Conservation (phyloP, 2,888 invertebrate species). For the Branchipolynoe longqiensis region DNA sequence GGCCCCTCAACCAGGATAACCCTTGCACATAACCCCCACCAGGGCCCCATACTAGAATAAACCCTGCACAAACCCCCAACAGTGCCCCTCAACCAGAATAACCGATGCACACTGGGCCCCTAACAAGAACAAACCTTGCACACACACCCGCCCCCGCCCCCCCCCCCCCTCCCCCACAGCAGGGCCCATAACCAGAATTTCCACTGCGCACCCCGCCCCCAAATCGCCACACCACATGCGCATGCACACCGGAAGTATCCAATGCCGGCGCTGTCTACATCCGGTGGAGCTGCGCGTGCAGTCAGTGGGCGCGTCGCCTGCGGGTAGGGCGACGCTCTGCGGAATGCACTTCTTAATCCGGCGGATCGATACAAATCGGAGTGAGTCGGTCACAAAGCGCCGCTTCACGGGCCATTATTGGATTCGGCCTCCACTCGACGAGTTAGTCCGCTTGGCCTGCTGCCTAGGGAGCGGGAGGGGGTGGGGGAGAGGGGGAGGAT, state of each 20-base stretch:
- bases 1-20: too few relatives aligned
- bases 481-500: neutral
- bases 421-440: conserved; percentile 55
- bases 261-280: conserved; percentile 19
- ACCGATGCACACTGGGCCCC: neutral
- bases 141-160: neutral
- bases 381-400: conserved; percentile 52
- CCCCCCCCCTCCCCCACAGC: neutral
- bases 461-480: neutral
- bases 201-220: neutral
- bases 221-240: neutral
- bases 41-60: too few relatives aligned
- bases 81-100: too few relatives aligned
- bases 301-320: neutral
- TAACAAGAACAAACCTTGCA: neutral
- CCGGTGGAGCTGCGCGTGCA: neutral
- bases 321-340: conserved; percentile 32
- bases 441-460: conserved; percentile 31
- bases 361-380: conserved; percentile 55
- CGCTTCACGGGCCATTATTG: conserved; percentile 50
- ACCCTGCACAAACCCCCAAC: too few relatives aligned
- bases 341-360: conserved; percentile 40
- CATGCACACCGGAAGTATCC: conserved; percentile 25
- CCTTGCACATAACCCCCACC: too few relatives aligned
- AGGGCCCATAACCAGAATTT: neutral